Percentiles rank a stretch among this genome's conserved stretches.
These are phyloP conservation scores for Anisognathus igniventris DNA, from an alignment of 2,797 vertebrate genomes.

Conservation along the genomic window DNA sequence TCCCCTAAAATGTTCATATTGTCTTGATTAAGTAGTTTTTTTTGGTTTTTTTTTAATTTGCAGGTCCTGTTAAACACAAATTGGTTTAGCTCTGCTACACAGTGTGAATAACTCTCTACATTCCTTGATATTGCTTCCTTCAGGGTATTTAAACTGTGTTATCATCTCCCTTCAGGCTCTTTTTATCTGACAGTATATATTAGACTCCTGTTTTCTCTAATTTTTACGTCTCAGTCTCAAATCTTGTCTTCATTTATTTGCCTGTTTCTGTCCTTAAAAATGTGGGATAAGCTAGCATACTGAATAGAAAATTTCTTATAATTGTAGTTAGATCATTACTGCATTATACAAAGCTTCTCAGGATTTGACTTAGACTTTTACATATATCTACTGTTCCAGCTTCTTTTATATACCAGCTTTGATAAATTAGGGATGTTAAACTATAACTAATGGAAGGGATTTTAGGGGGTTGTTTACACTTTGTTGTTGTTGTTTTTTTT, in stretches of 20 bases:
- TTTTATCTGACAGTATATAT: constrained; percentile 54
- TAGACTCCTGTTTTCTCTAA: background rate
- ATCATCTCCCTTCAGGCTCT: constrained; percentile 34
- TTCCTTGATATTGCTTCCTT: constrained; percentile 1
- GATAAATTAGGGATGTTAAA: background rate
- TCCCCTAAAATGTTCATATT: background rate
- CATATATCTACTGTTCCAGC: background rate
- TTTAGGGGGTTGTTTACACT: background rate
- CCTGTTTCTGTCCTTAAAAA: constrained; percentile 10
- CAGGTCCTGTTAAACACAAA: background rate
- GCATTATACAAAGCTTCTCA: background rate
- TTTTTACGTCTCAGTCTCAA: constrained; percentile 5
- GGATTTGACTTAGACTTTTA: background rate
- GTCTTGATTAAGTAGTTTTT: background rate
- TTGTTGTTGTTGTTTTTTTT: too few species aligned
- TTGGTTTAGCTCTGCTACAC: background rate
- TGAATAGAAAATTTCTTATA: background rate
- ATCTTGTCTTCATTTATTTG: constrained; percentile 38
- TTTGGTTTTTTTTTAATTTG: background rate
- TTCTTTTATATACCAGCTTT: background rate
- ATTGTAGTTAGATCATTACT: background rate
- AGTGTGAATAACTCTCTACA: background rate
- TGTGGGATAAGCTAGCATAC: background rate
- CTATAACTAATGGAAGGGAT: background rate
- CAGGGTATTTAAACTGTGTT: constrained; percentile 27